Percentiles rank a stretch among this genome's conserved stretches.
These are phyloP conservation scores for Oenanthe oenanthe DNA, from an alignment of 2,113 vertebrate species.

Conservation along the genomic window DNA sequence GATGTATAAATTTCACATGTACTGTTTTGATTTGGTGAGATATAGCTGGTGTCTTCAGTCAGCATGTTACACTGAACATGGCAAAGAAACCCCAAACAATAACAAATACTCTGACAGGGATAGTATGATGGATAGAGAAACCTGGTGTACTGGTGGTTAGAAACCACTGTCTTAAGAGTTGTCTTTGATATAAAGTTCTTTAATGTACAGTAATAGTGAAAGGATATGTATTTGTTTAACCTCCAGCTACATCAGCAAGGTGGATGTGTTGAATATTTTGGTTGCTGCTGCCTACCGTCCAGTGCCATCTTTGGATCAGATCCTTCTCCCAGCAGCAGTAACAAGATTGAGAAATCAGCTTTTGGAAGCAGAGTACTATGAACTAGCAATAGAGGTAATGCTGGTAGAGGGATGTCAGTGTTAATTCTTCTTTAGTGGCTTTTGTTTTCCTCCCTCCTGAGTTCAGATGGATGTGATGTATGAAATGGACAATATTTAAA, in stretches of 20 bases:
- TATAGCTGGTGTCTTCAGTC: neutral
- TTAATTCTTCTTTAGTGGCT: neutral
- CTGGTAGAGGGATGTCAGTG: neutral
- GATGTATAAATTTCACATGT: neutral
- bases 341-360: conserved; percentile 91
- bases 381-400: conserved; percentile 92
- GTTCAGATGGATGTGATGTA: neutral
- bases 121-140: neutral
- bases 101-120: neutral
- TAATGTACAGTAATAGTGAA: neutral
- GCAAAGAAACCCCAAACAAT: neutral
- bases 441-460: neutral
- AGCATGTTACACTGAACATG: rapidly evolving
- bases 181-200: neutral
- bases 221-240: neutral
- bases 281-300: conserved; percentile 92
- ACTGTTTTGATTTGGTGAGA: neutral
- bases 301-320: conserved; percentile 92
- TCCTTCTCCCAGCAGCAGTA: conserved; percentile 88
- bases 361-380: conserved; percentile 93
- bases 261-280: conserved; percentile 93
- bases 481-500: neutral
- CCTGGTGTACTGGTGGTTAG: neutral
- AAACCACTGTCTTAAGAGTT: neutral
- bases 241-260: conserved; percentile 94